These are phyloP conservation scores for Euplagia quadripunctaria DNA, from an alignment of 2,888 invertebrate genomes.

Conservation along the genomic window DNA sequence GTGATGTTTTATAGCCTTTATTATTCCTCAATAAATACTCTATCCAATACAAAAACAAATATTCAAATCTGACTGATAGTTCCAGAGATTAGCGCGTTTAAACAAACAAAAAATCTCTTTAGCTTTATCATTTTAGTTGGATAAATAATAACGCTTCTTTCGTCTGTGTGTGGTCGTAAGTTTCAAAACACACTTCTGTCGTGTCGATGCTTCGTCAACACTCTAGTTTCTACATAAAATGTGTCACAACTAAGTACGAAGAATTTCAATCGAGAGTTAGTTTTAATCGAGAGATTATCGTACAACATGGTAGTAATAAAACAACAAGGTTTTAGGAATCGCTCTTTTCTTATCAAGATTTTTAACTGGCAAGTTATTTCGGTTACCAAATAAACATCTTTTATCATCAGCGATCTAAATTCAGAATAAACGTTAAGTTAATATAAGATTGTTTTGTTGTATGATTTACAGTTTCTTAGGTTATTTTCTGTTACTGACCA, in stretches of 20 bases:
- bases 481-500: too few relatives aligned
- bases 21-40: too few relatives aligned
- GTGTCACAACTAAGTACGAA: background rate
- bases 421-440: background rate
- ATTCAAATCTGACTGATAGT: too few relatives aligned
- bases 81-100: too few relatives aligned
- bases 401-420: background rate
- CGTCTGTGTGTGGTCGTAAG: background rate
- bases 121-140: too few relatives aligned
- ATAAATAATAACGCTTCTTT: too few relatives aligned
- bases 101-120: too few relatives aligned
- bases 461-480: too few relatives aligned
- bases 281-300: background rate
- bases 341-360: background rate
- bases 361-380: background rate
- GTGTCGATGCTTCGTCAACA: background rate
- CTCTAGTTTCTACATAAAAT: background rate
- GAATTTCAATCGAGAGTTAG: background rate
- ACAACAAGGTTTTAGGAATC: background rate
- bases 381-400: background rate
- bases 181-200: background rate
- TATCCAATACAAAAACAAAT: too few relatives aligned
- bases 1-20: too few relatives aligned
- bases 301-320: background rate
- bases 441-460: background rate